Evolutionary conservation across 2,113 vertebrate species (phyloP), one percentile per base, ranked within the genome.

Genomic region (Microtus pennsylvanicus): DNA sequence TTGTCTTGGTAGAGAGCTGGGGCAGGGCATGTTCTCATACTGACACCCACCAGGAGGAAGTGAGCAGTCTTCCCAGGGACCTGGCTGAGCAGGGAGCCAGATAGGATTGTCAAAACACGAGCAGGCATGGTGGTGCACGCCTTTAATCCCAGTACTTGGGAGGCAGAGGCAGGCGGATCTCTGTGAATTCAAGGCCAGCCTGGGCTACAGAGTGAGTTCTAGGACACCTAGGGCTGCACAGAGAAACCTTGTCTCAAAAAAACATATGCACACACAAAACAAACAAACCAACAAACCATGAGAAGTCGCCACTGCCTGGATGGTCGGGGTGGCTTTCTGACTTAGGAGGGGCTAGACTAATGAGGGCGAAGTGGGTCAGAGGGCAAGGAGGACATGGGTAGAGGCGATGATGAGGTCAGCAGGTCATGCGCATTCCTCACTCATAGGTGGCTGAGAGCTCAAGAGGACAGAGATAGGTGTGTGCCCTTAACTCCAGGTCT

Each of bases 121-220:
- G 70, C 19, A 4, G 17, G 7, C 1, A 19, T 38, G 70, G 70
- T n/a, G 70, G 70, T 0, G 0, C 35, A 21, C 0, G 7, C 35
- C 70, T 38, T n/a, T 72, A 72, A 72, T 38, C 35, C 70, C 70
- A 72, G 70, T 19, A 72, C 70, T n/a, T 3, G 70, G 70, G 70
- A 38, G 70, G 35, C 70, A 72, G 70, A 38, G 17, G 35, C 70
- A 72, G 70, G 70, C 0, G 35, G 7, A 38, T 72, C 70, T 72
- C 70, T 72, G 17, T 72, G 70, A 72, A 1, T 72, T 72, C 3
- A 7, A 72, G 35, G 35, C 35, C 17, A n/a, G 70, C 70, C 19
- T 38, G 70, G n/a, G 22, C 19, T 74, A 21, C n/a, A 74, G n/a
- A 74, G 7, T 4, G 19, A 74, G n/a, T 10, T 74, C 70, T 74